Conservation (phyloP, 1,140 invertebrate genomes). For the Agrypnia vestita region DNA sequence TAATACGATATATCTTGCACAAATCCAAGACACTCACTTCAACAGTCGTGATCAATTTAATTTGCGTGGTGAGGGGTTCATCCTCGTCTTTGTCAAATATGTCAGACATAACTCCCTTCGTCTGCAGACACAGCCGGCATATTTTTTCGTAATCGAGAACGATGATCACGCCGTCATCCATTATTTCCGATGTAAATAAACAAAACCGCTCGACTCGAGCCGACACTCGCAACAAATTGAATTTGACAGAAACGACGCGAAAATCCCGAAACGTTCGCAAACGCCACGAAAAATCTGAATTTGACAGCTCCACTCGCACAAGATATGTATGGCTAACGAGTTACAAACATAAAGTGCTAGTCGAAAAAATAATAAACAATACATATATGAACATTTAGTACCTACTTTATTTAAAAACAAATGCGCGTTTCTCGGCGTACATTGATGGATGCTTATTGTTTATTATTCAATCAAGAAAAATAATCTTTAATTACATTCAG, state of each 20-base stretch:
- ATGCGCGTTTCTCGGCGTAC: too few species aligned
- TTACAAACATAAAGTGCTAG: not conserved
- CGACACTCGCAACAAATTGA: conserved; percentile 33
- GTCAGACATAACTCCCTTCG: conserved; percentile 55
- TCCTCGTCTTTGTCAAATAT: conserved; percentile 55
- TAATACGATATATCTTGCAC: too few species aligned
- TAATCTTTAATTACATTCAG: too few species aligned
- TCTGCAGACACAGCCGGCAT: conserved; percentile 58
- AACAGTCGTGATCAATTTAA: conserved; percentile 48
- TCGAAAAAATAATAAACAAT: too few species aligned
- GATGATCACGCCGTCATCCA: conserved; percentile 52
- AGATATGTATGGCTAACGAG: not conserved
- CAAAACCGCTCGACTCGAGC: not conserved
- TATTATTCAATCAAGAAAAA: too few species aligned
- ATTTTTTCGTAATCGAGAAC: conserved; percentile 59
- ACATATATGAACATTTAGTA: too few species aligned
- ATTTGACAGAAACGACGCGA: conserved; percentile 52
- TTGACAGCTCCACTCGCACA: not conserved
- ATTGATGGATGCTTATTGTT: too few species aligned
- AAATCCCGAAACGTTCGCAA: conserved; percentile 43
- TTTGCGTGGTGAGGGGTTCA: conserved; percentile 46
- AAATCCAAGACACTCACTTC: conserved; percentile 34
- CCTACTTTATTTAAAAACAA: too few species aligned
- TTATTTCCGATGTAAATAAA: conserved; percentile 19
- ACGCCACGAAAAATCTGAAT: conserved; percentile 41